phyloP scores from a whole-genome alignment of 2,797 vertebrate genomes.

The Leptodactylus fallax region DNA sequence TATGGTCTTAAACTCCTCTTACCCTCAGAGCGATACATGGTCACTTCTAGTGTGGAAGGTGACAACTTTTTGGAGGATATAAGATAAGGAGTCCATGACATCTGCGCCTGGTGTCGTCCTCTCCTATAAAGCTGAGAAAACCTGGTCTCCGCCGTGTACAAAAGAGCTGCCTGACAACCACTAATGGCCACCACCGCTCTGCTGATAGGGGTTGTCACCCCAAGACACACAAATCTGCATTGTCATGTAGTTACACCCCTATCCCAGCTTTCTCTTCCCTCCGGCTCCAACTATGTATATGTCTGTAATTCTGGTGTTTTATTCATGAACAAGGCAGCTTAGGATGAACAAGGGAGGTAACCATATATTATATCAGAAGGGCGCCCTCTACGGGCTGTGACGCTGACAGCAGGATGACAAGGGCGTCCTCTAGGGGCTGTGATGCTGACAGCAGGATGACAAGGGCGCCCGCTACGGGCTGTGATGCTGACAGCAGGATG shows the following conservation, averaged over 20 bases:
- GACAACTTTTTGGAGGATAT: neutral
- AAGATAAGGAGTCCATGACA: no score
- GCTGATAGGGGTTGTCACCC: neutral
- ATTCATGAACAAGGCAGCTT: neutral
- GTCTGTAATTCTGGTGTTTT: neutral
- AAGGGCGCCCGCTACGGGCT: no score
- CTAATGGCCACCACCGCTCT: neutral
- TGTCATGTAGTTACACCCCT: neutral
- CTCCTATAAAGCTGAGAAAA: neutral
- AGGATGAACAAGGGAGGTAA: neutral
- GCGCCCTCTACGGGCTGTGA: neutral
- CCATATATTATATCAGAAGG: neutral
- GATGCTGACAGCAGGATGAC: no score
- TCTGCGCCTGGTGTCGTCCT: neutral
- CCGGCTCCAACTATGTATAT: no score
- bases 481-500: no score
- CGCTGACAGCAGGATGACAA: no score
- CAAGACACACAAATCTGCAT: neutral
- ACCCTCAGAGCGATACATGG: neutral
- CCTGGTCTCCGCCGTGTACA: neutral
- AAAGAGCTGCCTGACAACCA: neutral
- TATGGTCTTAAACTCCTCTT: neutral
- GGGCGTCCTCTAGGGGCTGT: no score
- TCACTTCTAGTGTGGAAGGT: neutral
- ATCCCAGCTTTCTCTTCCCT: neutral